Base-by-base conservation (phyloP, 1,140 invertebrate genomes). In the Euborellia annulipes region DNA sequence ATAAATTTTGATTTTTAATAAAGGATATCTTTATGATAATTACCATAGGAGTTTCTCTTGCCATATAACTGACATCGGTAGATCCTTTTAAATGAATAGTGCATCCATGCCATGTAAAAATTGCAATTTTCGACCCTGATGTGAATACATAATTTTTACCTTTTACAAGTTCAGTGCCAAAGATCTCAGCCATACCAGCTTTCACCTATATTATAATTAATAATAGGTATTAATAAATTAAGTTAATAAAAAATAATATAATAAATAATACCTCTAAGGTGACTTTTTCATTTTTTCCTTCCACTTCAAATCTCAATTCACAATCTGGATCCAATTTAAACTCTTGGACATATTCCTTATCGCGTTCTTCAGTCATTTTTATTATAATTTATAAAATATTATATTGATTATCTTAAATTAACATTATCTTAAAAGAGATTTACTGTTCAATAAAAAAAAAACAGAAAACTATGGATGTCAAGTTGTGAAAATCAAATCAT, bases 101-200 rank as follows among this genome's bases (percentile, higher is more conserved):
- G 59, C 91, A 96, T 2, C 91, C 91, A 61, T 97, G 88, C 77
- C 85, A 98, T 7, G 94, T 94, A 57, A 87, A 98, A 1, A 98
- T 80, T 0, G 94, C 94, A 13, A 94, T 79, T 69, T 98, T 97
- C 1, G 90, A 83, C 2, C 92, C 91, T 4, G 79, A 70, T 18
- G 75, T 72, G 60, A 98, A 98, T 51, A 79, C 79, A 64, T 98
- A 98, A 14, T 79, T 76, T 65, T 91, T 96, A 18, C 87, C 87
- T 64, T 88, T 87, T 0, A 94, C 85, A 45, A 99, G 59, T 66
- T 98, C 94, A 0, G 92, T 93, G 0, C 95, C 95, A 70, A 98
- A 99, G 38, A 98, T 74, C 71, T 98, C 95, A 0, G 89, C 93
- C 51, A 83, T 71, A 7, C 93, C 94, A 58, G 65, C 77, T 58